These are phyloP conservation scores for Barnardius zonarius DNA, from an alignment of 2,113 vertebrate species.

Conservation along the genomic window DNA sequence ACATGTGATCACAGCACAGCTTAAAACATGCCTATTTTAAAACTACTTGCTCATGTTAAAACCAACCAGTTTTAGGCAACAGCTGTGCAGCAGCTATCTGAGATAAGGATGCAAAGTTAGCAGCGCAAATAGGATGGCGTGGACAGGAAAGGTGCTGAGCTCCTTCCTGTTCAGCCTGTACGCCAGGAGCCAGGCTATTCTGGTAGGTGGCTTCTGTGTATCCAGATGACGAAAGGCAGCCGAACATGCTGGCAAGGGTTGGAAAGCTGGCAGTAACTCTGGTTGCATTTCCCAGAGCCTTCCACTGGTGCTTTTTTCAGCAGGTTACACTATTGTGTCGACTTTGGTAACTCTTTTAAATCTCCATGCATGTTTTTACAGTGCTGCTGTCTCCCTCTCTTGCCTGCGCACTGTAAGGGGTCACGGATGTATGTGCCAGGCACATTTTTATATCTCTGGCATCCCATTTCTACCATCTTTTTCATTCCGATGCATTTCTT, in stretches of 20 bases:
- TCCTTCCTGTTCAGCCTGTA: slow-evolving; percentile 7
- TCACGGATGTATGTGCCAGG: background rate
- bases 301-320: background rate
- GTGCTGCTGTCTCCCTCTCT: background rate
- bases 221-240: slow-evolving; percentile 25
- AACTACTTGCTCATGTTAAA: background rate
- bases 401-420: background rate
- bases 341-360: background rate
- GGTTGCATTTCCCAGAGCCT: background rate
- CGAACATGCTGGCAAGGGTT: background rate
- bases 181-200: background rate
- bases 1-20: background rate
- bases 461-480: background rate
- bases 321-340: background rate
- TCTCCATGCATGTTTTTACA: background rate
- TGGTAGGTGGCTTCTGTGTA: slow-evolving; percentile 15
- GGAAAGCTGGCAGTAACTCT: background rate
- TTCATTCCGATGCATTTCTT: background rate
- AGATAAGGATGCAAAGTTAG: slow-evolving; percentile 23
- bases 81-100: slow-evolving; percentile 32
- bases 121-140: background rate
- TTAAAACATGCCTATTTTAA: background rate
- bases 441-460: background rate
- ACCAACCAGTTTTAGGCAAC: background rate
- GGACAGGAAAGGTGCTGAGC: slow-evolving; percentile 40